Evolutionary conservation across 2,113 vertebrate genomes (phyloP), one percentile per base, ranked within the genome.

Genomic region (Platysteira castanea): DNA sequence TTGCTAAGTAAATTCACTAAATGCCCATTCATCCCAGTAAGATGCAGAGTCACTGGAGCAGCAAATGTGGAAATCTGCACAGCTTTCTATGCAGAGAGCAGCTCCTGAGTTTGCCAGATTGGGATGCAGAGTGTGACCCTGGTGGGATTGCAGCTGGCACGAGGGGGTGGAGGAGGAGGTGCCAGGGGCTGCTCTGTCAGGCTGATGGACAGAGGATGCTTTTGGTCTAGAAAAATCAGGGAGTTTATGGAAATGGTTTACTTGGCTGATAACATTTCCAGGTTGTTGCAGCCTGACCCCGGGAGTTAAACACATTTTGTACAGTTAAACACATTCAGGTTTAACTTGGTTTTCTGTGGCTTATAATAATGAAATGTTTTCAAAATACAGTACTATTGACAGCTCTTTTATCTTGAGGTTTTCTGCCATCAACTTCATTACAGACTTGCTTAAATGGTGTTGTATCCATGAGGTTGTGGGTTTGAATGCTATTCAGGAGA

Each of bases 1-100:
- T 97, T 70, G 89, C 98, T 98, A 97, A 98, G 97, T 98, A 98
- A 98, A 98, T 98, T 98, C 95, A 56, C 96, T 98, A 97, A 98
- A 98, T 98, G 97, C 95, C 97, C 93, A 97, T 98, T 98, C 98
- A 97, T 97, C 96, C 96, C 93, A 78, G 50, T 94, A 95, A 97
- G 97, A 98, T 93, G 90, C 95, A 84, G 92, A 95, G 47, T 79
- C 96, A 79, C 86, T 95, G 97, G 97, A 97, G 98, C 96, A 86
- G 96, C 94, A 98, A 98, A 98, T 98, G 97, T 93, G 97, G 95
- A 98, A 98, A 98, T 97, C 92, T 98, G 97, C 96, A 96, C 90
- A 79, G 93, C 95, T 96, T 96, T 70, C 86, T 67, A 33, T 59
- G 85, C 71, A 97, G 97, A 97, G 96, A 97, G 82, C 83, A 52